phyloP scores from a whole-genome alignment of 2,113 vertebrate genomes.

The Charina bottae region DNA sequence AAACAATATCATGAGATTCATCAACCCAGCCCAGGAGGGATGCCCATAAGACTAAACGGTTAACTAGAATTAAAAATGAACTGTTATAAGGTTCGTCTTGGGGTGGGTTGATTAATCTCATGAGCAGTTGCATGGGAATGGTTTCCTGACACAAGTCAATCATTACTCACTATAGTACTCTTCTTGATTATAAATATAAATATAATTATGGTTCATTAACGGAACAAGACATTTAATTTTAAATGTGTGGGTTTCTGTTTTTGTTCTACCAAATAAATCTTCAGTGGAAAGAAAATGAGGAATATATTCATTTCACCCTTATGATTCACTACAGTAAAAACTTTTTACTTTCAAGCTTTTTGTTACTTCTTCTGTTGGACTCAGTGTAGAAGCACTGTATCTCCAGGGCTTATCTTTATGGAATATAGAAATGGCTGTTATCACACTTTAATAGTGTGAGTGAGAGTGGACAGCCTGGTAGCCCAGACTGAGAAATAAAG shows the following conservation, averaged over 20 bases:
- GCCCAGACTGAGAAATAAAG: not conserved
- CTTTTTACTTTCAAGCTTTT: not conserved
- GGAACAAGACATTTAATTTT: not conserved
- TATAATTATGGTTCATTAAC: not conserved
- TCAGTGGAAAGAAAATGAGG: not conserved
- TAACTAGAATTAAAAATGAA: no score
- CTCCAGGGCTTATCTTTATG: not conserved
- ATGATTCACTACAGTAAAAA: not conserved
- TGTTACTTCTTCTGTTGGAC: not conserved
- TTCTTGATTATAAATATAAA: not conserved
- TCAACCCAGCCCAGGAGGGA: no score
- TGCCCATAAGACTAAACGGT: no score
- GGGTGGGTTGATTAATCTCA: no score
- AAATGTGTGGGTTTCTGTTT: not conserved
- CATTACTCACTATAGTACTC: not conserved
- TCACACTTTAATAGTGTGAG: not conserved
- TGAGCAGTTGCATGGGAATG: not conserved
- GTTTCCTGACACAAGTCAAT: not conserved
- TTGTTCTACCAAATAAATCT: not conserved
- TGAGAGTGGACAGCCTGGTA: not conserved
- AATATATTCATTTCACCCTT: not conserved
- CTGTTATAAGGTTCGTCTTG: no score
- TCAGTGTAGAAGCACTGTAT: not conserved
- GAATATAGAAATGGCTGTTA: not conserved
- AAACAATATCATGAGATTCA: no score